Percentiles rank a stretch among this genome's conserved stretches.
Evolutionary conservation across 1,140 invertebrate species (phyloP).

Genomic region (Pachyrhynchus sulphureomaculatus): DNA sequence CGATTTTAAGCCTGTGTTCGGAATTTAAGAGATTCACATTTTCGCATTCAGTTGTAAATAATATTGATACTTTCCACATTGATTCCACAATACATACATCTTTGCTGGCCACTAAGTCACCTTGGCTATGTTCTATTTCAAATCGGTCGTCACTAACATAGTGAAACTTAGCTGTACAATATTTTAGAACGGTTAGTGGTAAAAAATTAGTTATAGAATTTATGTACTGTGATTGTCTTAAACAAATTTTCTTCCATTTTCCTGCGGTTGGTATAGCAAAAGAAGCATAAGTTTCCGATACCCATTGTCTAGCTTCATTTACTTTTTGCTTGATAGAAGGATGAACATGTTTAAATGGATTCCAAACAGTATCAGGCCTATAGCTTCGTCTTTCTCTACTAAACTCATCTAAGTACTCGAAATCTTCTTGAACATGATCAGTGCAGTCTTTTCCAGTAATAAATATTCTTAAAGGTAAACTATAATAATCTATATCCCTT

Average conservation of each 20-base stretch:
- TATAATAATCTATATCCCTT: constrained; percentile 80
- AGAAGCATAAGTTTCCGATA: constrained; percentile 79
- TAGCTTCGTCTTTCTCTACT: constrained; percentile 40
- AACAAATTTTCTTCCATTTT: constrained; percentile 74
- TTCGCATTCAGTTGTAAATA: constrained; percentile 64
- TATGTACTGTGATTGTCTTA: constrained; percentile 75
- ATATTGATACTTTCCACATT: constrained; percentile 75
- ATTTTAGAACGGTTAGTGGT: constrained; percentile 68
- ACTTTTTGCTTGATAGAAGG: constrained; percentile 59
- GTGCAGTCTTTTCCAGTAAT: constrained; percentile 74
- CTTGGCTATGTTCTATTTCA: constrained; percentile 72
- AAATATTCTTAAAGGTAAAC: constrained; percentile 74
- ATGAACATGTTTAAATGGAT: constrained; percentile 53
- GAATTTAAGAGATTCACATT: constrained; percentile 68
- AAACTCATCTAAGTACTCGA: constrained; percentile 54
- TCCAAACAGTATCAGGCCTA: constrained; percentile 37
- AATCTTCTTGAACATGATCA: constrained; percentile 55
- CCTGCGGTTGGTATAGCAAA: constrained; percentile 79
- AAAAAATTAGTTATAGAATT: constrained; percentile 75
- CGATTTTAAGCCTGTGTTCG: constrained; percentile 75
- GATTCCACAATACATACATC: constrained; percentile 79
- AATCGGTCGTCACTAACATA: constrained; percentile 79
- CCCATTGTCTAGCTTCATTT: constrained; percentile 76
- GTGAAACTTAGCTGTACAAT: constrained; percentile 72
- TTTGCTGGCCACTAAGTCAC: constrained; percentile 75